Conservation (phyloP, 2,888 invertebrate genomes). For the Eristalinus sepulchralis region DNA sequence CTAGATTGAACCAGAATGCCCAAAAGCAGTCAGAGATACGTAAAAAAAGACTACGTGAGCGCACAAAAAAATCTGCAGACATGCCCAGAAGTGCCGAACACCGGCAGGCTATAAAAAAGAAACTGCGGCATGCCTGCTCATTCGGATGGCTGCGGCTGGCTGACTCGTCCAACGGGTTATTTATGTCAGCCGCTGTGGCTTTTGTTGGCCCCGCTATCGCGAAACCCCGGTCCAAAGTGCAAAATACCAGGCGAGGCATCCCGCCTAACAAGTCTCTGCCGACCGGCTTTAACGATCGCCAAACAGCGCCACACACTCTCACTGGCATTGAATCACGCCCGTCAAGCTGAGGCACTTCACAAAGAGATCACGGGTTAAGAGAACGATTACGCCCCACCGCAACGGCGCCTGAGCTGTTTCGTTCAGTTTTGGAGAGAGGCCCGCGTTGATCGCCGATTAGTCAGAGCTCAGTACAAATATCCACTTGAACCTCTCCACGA, state of each 20-base stretch:
- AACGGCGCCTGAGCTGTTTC: conserved; percentile 20
- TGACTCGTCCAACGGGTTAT: conserved; percentile 62
- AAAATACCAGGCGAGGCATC: conserved; percentile 53
- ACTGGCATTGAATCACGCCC: conserved; percentile 17
- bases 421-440: background rate
- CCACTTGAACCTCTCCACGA: background rate
- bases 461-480: conserved; percentile 14
- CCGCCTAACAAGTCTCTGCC: conserved; percentile 22
- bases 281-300: conserved; percentile 47
- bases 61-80: conserved; percentile 23
- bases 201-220: conserved; percentile 23
- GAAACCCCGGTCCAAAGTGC: conserved; percentile 61
- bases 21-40: background rate
- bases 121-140: conserved; percentile 14
- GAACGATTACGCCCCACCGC: no score
- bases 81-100: conserved; percentile 38
- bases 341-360: background rate
- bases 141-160: background rate
- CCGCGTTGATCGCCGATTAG: background rate
- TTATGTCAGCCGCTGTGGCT: conserved; percentile 52
- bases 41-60: background rate
- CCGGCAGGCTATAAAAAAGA: background rate
- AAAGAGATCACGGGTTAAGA: background rate
- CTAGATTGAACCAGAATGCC: conserved; percentile 30
- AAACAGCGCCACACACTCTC: background rate